Conservation (phyloP, 2,797 vertebrate species). For the Megaceryle alcyon region DNA sequence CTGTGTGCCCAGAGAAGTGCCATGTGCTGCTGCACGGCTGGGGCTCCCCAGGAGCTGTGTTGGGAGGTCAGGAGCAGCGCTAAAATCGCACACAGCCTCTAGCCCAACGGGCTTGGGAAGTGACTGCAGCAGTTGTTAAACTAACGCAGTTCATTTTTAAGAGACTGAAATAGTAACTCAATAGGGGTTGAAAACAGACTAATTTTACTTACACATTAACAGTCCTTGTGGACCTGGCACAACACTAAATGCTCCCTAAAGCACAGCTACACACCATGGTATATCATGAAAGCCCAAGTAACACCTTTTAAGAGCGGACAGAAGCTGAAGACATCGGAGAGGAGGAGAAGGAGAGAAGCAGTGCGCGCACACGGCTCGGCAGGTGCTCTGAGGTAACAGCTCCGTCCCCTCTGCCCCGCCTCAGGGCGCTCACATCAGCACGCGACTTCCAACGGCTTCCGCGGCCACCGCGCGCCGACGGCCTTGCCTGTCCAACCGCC, state of each 20-base stretch:
- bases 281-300: fast-evolving
- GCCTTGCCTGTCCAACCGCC: fast-evolving
- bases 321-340: fast-evolving
- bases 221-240: fast-evolving
- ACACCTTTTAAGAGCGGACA: fast-evolving
- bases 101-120: neutral
- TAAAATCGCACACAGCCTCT: fast-evolving
- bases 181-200: fast-evolving
- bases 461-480: fast-evolving
- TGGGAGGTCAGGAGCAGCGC: fast-evolving
- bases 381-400: fast-evolving
- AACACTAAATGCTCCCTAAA: fast-evolving
- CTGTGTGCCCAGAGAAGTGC: fast-evolving
- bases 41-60: neutral
- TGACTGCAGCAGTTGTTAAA: fast-evolving
- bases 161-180: neutral
- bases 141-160: fast-evolving
- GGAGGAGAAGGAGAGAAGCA: fast-evolving
- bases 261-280: fast-evolving
- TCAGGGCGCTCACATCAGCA: no score
- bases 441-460: fast-evolving
- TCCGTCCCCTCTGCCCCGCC: fast-evolving
- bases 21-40: fast-evolving
- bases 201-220: fast-evolving
- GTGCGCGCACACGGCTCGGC: neutral